Conservation (phyloP, 2,888 invertebrate genomes). For the Eulithis prunata region DNA sequence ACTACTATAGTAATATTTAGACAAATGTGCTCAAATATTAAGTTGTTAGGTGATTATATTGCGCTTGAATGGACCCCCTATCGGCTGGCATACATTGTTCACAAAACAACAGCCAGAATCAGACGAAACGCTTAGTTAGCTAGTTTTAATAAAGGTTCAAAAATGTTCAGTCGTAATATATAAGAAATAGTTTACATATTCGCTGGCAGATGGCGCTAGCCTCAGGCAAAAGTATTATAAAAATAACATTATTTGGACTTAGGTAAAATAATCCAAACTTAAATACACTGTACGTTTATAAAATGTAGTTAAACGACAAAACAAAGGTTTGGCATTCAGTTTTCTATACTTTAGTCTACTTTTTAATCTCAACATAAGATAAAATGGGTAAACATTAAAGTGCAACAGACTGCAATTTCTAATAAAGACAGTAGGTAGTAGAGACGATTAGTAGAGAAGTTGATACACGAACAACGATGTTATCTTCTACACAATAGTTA, state of each 20-base stretch:
- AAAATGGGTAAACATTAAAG: conserved; percentile 1
- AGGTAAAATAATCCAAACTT: conserved; percentile 12
- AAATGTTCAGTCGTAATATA: conserved; percentile 78
- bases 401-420: conserved; percentile 13
- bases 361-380: not conserved
- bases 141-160: conserved; percentile 74
- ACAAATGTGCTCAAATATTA: no score
- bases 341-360: conserved; percentile 1
- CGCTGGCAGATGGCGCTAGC: conserved; percentile 5
- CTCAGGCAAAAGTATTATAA: conserved; percentile 23
- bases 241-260: conserved; percentile 18
- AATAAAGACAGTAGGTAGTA: conserved; percentile 9
- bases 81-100: conserved; percentile 26
- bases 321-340: conserved; percentile 2
- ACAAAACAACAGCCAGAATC: conserved; percentile 72
- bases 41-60: conserved; percentile 11
- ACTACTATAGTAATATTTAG: no score
- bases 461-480: conserved; percentile 35
- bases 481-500: conserved; percentile 19
- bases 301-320: not conserved
- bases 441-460: conserved; percentile 1
- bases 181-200: conserved; percentile 60
- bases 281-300: not conserved
- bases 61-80: conserved; percentile 33
- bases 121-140: conserved; percentile 64